Base-by-base conservation (phyloP, 2,797 vertebrate species). In the Epinephelus malabaricus region DNA sequence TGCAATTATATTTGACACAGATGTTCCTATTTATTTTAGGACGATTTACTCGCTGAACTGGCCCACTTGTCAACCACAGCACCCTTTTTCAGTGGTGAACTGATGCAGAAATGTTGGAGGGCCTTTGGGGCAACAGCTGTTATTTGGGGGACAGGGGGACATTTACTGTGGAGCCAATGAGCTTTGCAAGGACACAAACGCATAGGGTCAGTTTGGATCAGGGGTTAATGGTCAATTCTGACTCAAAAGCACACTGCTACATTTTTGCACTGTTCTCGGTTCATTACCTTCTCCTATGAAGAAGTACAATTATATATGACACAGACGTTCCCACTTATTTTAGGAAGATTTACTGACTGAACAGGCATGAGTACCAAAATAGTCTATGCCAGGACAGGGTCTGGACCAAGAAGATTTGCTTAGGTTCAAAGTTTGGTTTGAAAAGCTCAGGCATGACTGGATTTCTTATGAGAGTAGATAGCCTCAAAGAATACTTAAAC, bases 91-190 rank as follows among this genome's bases (percentile, higher is more conserved):
- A 59, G 70, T 81, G 67, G 87, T 86, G 86, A 90, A 87, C 84
- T 67, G 80, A 92, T 84, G 91, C 89, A 88, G 89, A 94, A 92
- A 92, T 17, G 81, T 84, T 65, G 65, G 80, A 85, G 81, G 82
- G 77, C 78, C 89, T 83, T 88, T 59, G 34, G 90, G 92, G 83
- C 78, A 89, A 85, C 94, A 93, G 92, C 92, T 94, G 94, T 89
- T 92, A 76, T 82, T 69, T 51, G 23, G 30, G 73, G 72, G 58
- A 51, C 43, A 14, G 23, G 62, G 49, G 46, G 68, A 13, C 2
- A 25, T 88, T 80, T 86, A 73, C 70, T 76, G 73, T 78, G 77
- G 64, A 83, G 79, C 72, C 60, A 62, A 27, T 17, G 78, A 71
- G 81, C 38, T 88, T 78, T 60, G 72, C 83, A 89, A 92, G 92